phyloP scores from a whole-genome alignment of 2,113 vertebrate species.

The Malurus melanocephalus region DNA sequence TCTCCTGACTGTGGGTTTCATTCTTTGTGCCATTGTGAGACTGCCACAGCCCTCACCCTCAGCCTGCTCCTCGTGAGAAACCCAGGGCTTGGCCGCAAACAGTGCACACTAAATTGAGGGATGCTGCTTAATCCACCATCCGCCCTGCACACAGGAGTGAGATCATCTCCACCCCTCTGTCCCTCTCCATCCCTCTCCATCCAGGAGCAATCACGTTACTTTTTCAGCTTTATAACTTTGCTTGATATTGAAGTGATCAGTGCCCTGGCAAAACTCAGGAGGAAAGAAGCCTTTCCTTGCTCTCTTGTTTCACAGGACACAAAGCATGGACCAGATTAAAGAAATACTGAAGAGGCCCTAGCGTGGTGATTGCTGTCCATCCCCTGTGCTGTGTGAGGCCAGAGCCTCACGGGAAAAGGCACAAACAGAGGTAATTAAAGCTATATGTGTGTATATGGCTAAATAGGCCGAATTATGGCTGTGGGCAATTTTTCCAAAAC shows the following conservation, averaged over 20 bases:
- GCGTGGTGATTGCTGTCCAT: not conserved
- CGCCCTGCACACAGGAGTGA: not conserved
- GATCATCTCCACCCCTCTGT: not conserved
- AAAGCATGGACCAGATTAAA: not conserved
- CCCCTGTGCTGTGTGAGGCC: not conserved
- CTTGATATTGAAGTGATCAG: not conserved
- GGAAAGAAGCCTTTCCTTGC: not conserved
- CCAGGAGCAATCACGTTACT: not conserved
- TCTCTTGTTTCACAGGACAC: not conserved
- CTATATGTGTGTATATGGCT: not conserved
- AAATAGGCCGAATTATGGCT: not conserved
- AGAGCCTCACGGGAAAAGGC: not conserved
- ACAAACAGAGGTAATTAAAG: conserved; percentile 8
- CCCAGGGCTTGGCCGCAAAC: not conserved
- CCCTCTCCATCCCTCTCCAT: not conserved
- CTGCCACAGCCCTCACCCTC: not conserved
- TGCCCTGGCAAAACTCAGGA: not conserved
- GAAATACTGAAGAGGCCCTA: not conserved
- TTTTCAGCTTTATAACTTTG: not conserved
- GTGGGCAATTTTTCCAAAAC: not conserved
- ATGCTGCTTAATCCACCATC: not conserved
- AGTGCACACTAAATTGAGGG: not conserved
- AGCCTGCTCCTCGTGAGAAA: not conserved
- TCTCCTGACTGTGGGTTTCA: not conserved
- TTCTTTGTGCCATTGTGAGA: not conserved